Conservation (phyloP, 2,888 invertebrate genomes). For the Horisme vitalbata region DNA sequence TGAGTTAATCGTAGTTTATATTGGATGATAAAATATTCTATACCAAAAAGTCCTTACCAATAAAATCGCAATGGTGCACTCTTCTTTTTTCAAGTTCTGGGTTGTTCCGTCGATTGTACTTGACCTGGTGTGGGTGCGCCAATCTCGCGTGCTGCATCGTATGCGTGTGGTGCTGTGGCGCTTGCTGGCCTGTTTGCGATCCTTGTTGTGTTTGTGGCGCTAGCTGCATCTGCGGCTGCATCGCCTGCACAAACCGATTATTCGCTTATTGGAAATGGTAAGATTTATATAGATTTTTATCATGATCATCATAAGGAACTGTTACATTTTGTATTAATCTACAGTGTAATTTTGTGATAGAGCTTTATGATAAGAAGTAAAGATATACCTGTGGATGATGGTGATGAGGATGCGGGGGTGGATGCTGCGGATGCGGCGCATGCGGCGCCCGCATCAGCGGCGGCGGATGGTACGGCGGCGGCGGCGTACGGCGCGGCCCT, state of each 20-base stretch:
- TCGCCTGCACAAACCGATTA: constrained; percentile 23
- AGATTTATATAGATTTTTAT: too few relatives aligned
- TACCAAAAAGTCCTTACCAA: constrained; percentile 86
- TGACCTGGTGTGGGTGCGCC: constrained; percentile 71
- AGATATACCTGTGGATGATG: constrained; percentile 56
- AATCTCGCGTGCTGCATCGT: constrained; percentile 60
- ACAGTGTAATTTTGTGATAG: too few relatives aligned
- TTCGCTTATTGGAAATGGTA: background rate
- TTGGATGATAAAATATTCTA: too few relatives aligned
- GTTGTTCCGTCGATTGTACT: constrained; percentile 97
- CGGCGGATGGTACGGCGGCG: constrained; percentile 89
- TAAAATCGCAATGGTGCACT: constrained; percentile 98
- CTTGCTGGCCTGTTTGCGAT: constrained; percentile 35
- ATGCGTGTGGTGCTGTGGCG: constrained; percentile 41
- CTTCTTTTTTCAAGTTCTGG: constrained; percentile 97
- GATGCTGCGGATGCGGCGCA: constrained; percentile 48
- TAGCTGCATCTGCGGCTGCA: constrained; percentile 52
- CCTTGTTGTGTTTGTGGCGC: constrained; percentile 38
- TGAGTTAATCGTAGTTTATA: too few relatives aligned
- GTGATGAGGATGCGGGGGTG: constrained; percentile 57
- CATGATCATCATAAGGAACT: too few relatives aligned
- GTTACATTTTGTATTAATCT: too few relatives aligned
- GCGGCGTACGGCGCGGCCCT: constrained; percentile 87
- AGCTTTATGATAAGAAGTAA: too few relatives aligned
- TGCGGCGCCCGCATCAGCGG: constrained; percentile 65